phyloP scores from a whole-genome alignment of 2,797 vertebrate species.

The Sylvilagus floridanus region DNA sequence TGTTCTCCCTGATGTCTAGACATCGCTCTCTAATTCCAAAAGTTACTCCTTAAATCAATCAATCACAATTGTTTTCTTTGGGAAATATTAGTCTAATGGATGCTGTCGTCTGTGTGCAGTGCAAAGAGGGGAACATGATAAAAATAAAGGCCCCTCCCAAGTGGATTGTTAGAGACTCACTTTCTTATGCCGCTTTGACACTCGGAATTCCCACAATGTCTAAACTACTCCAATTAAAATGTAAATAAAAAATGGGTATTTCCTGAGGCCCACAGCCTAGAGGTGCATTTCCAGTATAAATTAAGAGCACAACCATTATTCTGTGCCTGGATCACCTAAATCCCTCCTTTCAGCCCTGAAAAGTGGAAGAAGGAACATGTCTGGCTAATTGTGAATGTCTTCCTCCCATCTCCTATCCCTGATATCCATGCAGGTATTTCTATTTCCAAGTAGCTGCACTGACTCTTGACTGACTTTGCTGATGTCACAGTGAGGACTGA shows the following conservation, averaged over 20 bases:
- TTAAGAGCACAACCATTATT: background rate
- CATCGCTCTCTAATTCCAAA: background rate
- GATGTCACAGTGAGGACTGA: background rate
- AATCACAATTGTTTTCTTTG: background rate
- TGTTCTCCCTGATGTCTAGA: background rate
- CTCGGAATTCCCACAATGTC: background rate
- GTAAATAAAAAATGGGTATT: slow-evolving; percentile 28
- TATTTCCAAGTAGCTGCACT: background rate
- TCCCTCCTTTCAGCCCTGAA: background rate
- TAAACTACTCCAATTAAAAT: slow-evolving; percentile 17
- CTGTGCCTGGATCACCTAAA: background rate
- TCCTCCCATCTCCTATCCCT: background rate
- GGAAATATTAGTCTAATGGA: background rate
- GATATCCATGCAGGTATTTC: background rate
- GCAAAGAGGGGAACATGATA: background rate
- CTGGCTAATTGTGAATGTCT: background rate
- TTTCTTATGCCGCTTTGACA: background rate
- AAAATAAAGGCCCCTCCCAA: background rate
- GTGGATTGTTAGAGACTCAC: background rate
- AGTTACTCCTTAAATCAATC: background rate
- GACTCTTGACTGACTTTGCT: background rate
- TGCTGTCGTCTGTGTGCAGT: background rate
- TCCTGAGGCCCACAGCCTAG: background rate
- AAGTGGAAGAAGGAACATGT: background rate
- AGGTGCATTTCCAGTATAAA: background rate